Evolutionary conservation across 2,888 invertebrate genomes (phyloP), one percentile per base, ranked within the genome.

Genomic region (Crossocerus cetratus): DNA sequence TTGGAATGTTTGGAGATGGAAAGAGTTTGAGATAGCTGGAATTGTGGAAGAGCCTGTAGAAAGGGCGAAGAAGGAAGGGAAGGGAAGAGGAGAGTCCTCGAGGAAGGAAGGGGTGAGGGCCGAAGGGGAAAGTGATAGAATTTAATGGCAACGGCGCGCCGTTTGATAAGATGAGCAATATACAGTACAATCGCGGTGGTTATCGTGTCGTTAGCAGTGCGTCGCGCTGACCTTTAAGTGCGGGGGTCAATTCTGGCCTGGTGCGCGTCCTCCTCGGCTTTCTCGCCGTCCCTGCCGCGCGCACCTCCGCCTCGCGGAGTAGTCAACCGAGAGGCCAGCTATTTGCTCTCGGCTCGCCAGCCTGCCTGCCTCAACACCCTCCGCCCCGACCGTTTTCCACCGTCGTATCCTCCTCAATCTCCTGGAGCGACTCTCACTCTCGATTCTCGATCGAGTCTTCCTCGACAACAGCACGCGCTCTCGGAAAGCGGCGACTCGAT

Each of bases 161-260:
- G 77, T 82, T 81, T 81, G 80, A 81, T 81, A 82, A 81, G 80
- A 80, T 73, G 80, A 71, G 80, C 80, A 77, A 81, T 81, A 82
- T 80, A 81, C 75, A 32, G 75, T 81, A 74, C 77, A 82, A 82
- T 81, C 71, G 80, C 69, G 73, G 77, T 78, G 78, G 71, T 83
- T 83, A 83, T 83, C 83, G 83, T 81, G 81, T 78, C 77, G 82
- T 79, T 83, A 77, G 70, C 81, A 79, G 72, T 75, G 77, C 73
- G 72, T 76, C 77, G 75, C 65, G 56, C 79, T 83, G 83, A 82
- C 82, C 83, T 82, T 82, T 82, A 77, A 79, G 74, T 75, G 22
- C 77, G 79, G 77, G 77, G 83, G 82, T 82, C 82, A 82, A 83
- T 82, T 82, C 83, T 72, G 82, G 60, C 71, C 32, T 32, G 32